These are phyloP conservation scores for Brotula barbata DNA, from an alignment of 2,797 vertebrate genomes.

Conservation along the genomic window DNA sequence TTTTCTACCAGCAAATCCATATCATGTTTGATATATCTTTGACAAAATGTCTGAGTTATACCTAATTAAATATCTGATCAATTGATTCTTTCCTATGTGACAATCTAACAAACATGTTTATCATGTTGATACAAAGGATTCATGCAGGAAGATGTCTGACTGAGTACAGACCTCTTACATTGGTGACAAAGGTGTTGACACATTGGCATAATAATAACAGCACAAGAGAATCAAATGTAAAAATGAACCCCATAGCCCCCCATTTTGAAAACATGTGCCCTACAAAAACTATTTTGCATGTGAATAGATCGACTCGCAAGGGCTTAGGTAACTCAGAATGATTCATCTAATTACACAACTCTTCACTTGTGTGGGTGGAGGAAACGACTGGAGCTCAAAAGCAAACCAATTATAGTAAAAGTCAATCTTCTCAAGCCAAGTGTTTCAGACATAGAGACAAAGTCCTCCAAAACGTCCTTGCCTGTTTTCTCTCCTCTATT, in stretches of 20 bases:
- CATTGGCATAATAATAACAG: too few species aligned
- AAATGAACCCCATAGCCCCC: too few species aligned
- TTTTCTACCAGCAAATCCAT: too few species aligned
- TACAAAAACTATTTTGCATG: slow-evolving; percentile 1
- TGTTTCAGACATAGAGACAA: slow-evolving; percentile 5
- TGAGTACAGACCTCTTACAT: too few species aligned
- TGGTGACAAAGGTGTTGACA: too few species aligned
- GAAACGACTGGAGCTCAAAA: slow-evolving; percentile 14
- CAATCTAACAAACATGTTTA: too few species aligned
- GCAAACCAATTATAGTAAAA: slow-evolving; percentile 28
- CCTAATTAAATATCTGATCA: too few species aligned
- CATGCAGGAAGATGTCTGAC: neutral
- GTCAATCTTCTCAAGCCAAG: slow-evolving; percentile 3
- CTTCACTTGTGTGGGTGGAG: neutral
- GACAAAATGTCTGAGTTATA: too few species aligned
- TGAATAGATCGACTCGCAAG: slow-evolving; percentile 16
- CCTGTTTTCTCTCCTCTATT: neutral
- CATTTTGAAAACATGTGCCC: neutral
- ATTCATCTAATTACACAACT: slow-evolving; percentile 30
- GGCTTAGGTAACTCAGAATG: slow-evolving; percentile 22
- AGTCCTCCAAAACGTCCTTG: neutral
- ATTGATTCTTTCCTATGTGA: too few species aligned
- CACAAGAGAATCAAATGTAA: too few species aligned
- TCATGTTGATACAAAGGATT: neutral
- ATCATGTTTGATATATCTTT: too few species aligned